phyloP scores from a whole-genome alignment of 2,797 vertebrate species.

The Arrhamphus sclerolepis region DNA sequence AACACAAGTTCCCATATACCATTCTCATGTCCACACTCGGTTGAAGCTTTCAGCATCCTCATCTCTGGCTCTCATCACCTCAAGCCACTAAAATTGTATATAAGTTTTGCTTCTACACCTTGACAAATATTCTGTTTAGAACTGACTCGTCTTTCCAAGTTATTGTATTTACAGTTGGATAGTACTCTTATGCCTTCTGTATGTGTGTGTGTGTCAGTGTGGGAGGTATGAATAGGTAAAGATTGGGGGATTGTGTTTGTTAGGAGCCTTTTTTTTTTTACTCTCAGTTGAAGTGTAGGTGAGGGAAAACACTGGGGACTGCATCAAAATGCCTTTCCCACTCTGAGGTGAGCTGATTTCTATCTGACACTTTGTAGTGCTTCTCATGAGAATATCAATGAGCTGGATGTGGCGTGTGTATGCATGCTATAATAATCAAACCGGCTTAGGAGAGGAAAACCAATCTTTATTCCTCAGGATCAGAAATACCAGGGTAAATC shows the following conservation, averaged over 20 bases:
- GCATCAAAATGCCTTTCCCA: constrained; percentile 46
- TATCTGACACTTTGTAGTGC: constrained; percentile 53
- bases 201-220: neutral
- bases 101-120: constrained; percentile 34
- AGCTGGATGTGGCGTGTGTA: constrained; percentile 29
- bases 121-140: neutral
- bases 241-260: constrained; percentile 13
- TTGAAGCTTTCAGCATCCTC: constrained; percentile 22
- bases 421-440: constrained; percentile 37
- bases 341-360: constrained; percentile 45
- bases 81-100: neutral
- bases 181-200: neutral
- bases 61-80: constrained; percentile 22
- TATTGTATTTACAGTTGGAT: constrained; percentile 53
- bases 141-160: constrained; percentile 7
- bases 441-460: constrained; percentile 24
- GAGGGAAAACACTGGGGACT: constrained; percentile 45
- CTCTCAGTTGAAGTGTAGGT: constrained; percentile 47
- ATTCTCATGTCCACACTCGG: constrained; percentile 16
- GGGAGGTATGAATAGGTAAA: neutral
- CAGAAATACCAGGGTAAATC: constrained; percentile 62
- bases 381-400: constrained; percentile 59
- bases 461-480: constrained; percentile 52
- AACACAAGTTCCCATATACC: neutral
- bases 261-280: constrained; percentile 4